Evolutionary conservation across 2,888 invertebrate genomes (phyloP).

Genomic region (Hofmannophila pseudospretella): DNA sequence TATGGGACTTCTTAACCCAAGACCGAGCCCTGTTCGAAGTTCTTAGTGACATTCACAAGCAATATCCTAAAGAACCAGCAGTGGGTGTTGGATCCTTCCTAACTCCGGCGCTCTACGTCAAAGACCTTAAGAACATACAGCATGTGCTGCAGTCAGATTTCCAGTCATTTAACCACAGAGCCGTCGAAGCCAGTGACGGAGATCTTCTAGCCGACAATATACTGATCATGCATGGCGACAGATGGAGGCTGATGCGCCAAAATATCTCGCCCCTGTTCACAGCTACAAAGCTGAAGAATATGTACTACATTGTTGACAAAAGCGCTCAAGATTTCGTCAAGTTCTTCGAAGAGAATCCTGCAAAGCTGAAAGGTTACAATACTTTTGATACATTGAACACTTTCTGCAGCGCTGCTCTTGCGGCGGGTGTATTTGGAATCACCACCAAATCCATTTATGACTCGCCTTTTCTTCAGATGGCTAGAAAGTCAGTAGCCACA

Average conservation of each 20-base stretch:
- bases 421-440: constrained; percentile 45
- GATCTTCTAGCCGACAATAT: constrained; percentile 25
- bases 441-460: constrained; percentile 39
- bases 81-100: constrained; percentile 33
- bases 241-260: constrained; percentile 30
- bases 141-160: constrained; percentile 25
- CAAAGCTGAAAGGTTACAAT: constrained; percentile 28
- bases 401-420: constrained; percentile 29
- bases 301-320: constrained; percentile 35
- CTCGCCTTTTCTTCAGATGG: constrained; percentile 34
- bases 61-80: constrained; percentile 36
- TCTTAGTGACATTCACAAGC: constrained; percentile 34
- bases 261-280: constrained; percentile 40
- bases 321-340: constrained; percentile 28
- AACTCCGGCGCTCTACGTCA: constrained; percentile 22
- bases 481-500: constrained; percentile 12
- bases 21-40: constrained; percentile 36
- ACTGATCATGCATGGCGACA: constrained; percentile 21
- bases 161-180: constrained; percentile 26
- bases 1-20: constrained; percentile 33
- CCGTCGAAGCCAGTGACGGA: constrained; percentile 13
- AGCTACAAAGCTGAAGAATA: constrained; percentile 33
- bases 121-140: constrained; percentile 27
- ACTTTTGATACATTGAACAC: constrained; percentile 19
- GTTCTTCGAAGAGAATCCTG: constrained; percentile 24